A percentile compares a stretch with the other conserved stretches of the same genome.
phyloP scores from a whole-genome alignment of 2,113 vertebrate species.

The Zosterops borbonicus region DNA sequence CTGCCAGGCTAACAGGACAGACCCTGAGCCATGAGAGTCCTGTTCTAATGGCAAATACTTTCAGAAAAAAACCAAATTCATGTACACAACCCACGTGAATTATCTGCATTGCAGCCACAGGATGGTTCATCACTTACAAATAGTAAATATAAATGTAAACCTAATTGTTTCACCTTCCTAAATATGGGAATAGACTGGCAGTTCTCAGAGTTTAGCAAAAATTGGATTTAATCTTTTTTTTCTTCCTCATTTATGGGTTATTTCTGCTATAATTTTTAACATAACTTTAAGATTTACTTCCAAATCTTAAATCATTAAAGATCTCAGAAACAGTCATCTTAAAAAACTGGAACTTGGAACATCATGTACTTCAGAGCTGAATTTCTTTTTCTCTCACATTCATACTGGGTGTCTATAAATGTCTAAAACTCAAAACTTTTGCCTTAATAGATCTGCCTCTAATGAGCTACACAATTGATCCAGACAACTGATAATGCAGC shows the following conservation, averaged over 20 bases:
- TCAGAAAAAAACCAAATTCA: background rate
- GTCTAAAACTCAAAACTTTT: background rate
- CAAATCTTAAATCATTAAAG: background rate
- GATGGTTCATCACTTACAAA: accelerated
- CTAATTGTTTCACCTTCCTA: background rate
- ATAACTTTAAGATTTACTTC: background rate
- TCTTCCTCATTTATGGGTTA: background rate
- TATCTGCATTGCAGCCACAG: background rate
- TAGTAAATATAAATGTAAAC: background rate
- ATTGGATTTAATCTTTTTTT: background rate
- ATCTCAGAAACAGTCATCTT: background rate
- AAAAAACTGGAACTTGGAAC: background rate
- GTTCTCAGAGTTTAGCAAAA: background rate
- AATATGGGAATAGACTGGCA: background rate
- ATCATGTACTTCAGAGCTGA: background rate
- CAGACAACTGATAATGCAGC: background rate
- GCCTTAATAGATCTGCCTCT: background rate
- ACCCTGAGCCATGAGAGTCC: background rate
- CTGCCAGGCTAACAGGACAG: too few relatives aligned
- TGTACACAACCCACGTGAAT: background rate
- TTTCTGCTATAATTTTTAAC: background rate
- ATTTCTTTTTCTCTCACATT: background rate
- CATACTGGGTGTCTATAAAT: background rate
- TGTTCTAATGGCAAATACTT: background rate
- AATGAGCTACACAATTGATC: background rate